These are phyloP conservation scores for Folsomia manolachei DNA, from an alignment of 2,888 invertebrate genomes.

Conservation along the genomic window DNA sequence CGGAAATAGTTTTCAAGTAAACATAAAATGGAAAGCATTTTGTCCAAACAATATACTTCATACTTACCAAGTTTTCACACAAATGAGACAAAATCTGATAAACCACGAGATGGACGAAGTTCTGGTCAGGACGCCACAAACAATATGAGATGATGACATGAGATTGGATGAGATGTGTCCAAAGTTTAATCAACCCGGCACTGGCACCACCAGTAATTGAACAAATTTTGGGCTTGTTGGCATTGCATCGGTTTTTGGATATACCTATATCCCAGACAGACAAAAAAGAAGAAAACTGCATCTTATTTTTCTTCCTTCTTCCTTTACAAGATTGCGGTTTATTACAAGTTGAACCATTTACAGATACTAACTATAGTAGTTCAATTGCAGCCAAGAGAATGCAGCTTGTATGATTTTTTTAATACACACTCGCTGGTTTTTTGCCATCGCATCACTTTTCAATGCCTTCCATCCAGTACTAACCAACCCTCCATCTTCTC, in stretches of 20 bases:
- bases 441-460: neutral
- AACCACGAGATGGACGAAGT: too few relatives aligned
- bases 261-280: neutral
- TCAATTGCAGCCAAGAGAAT: neutral
- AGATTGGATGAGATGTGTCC: neutral
- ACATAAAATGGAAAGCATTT: too few relatives aligned
- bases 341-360: too few relatives aligned
- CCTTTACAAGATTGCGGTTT: neutral
- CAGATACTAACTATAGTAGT: too few relatives aligned
- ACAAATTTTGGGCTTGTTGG: neutral
- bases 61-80: too few relatives aligned
- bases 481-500: neutral
- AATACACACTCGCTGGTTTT: neutral
- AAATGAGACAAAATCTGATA: too few relatives aligned
- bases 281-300: neutral
- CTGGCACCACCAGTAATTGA: neutral
- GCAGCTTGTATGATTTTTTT: neutral
- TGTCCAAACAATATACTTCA: too few relatives aligned
- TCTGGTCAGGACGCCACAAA: too few relatives aligned
- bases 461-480: too few relatives aligned
- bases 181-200: neutral
- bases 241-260: neutral
- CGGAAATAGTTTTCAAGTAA: too few relatives aligned
- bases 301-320: neutral
- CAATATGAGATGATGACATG: too few relatives aligned